These are phyloP conservation scores for Neoniphon sammara DNA, from an alignment of 2,797 vertebrate species.

Conservation along the genomic window DNA sequence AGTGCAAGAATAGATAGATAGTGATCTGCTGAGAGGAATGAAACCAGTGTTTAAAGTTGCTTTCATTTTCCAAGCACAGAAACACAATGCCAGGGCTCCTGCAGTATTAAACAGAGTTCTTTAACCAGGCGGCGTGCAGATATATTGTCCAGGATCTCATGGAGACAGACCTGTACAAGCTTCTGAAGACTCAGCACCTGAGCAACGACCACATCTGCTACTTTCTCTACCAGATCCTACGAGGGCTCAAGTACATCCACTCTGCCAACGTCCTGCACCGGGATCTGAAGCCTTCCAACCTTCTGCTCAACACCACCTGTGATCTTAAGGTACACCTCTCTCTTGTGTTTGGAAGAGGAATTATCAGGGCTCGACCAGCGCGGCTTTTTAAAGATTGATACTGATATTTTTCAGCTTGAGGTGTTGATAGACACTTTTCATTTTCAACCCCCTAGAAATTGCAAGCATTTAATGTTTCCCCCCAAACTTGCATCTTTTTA, in stretches of 20 bases:
- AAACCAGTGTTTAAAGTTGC: neutral
- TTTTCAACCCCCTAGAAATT: too few relatives aligned
- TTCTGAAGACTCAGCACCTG: constrained; percentile 91
- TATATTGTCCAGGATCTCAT: constrained; percentile 96
- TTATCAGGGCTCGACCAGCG: too few relatives aligned
- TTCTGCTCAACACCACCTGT: constrained; percentile 94
- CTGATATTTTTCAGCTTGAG: too few relatives aligned
- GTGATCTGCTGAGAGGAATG: neutral
- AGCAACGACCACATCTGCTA: constrained; percentile 94
- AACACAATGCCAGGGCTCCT: neutral
- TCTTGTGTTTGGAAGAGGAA: neutral
- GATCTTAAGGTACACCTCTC: constrained; percentile 88
- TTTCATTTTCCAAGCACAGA: neutral
- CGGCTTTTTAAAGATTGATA: too few relatives aligned
- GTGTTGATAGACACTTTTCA: too few relatives aligned
- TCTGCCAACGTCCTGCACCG: constrained; percentile 94
- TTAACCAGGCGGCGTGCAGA: constrained; percentile 76
- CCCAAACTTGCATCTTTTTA: too few relatives aligned
- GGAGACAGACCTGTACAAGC: constrained; percentile 95
- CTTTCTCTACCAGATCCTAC: constrained; percentile 94
- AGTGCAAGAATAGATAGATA: neutral
- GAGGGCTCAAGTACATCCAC: constrained; percentile 95
- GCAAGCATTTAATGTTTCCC: too few relatives aligned
- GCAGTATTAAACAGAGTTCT: constrained; percentile 26
- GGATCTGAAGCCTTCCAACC: constrained; percentile 93